Conservation (phyloP, 2,113 vertebrate genomes). For the Burhinus oedicnemus region DNA sequence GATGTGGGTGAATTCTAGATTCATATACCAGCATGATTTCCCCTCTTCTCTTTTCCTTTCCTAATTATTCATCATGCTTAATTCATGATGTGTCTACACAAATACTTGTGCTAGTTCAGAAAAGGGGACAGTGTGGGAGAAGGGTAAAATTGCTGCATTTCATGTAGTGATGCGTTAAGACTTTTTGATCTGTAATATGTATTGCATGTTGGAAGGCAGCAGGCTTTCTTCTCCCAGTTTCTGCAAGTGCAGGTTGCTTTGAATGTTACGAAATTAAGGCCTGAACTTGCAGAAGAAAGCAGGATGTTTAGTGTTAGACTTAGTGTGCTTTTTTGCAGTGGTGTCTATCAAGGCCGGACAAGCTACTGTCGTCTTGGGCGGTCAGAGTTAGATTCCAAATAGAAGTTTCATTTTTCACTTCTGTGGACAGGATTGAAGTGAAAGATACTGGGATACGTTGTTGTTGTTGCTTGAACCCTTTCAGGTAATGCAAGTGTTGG, state of each 20-base stretch:
- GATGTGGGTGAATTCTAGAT: not conserved
- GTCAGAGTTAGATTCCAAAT: not conserved
- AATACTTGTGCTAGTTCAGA: not conserved
- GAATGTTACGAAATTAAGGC: not conserved
- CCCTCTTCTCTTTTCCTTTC: not conserved
- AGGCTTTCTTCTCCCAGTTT: not conserved
- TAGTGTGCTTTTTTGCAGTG: not conserved
- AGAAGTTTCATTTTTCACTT: not conserved
- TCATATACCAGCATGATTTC: not conserved
- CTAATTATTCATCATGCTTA: not conserved
- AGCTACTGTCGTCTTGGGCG: not conserved
- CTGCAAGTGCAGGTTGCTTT: not conserved
- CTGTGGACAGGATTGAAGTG: not conserved
- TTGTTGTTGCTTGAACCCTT: not conserved
- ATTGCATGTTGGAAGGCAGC: not conserved
- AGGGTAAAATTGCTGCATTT: not conserved
- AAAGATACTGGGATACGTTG: not conserved
- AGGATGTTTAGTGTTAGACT: not conserved
- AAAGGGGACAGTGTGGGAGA: not conserved
- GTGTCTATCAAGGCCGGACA: not conserved
- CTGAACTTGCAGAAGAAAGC: not conserved
- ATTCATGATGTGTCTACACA: not conserved
- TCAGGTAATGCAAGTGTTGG: not conserved
- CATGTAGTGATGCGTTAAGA: not conserved
- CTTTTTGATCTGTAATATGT: not conserved